Conservation (phyloP, 2,888 invertebrate species). For the Brachylomia viminalis region DNA sequence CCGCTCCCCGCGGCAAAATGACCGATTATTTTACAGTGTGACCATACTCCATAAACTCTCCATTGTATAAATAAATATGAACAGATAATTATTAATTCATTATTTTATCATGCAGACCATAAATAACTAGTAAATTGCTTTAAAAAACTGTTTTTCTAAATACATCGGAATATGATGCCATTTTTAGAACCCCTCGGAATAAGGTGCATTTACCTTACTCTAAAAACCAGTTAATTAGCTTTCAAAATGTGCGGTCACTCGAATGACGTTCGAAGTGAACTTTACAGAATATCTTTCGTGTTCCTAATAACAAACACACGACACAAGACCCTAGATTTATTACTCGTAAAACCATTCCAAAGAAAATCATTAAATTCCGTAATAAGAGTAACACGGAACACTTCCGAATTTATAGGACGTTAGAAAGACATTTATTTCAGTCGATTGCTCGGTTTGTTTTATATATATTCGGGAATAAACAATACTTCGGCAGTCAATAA, state of each 20-base stretch:
- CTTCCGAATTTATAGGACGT: slow-evolving; percentile 35
- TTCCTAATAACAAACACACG: neutral
- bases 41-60: too few relatives aligned
- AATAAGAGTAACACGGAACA: slow-evolving; percentile 25
- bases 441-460: slow-evolving; percentile 52
- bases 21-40: too few relatives aligned
- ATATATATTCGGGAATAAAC: slow-evolving; percentile 56
- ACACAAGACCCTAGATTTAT: slow-evolving; percentile 21
- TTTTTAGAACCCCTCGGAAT: too few relatives aligned
- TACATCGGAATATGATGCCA: too few relatives aligned
- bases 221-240: neutral
- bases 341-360: slow-evolving; percentile 36
- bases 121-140: too few relatives aligned
- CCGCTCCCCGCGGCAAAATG: too few relatives aligned
- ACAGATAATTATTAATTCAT: too few relatives aligned
- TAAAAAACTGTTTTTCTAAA: too few relatives aligned
- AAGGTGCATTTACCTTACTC: too few relatives aligned
- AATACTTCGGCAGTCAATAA: slow-evolving; percentile 62
- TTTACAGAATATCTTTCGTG: neutral
- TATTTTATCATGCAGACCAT: too few relatives aligned
- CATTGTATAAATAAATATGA: too few relatives aligned
- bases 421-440: slow-evolving; percentile 47
- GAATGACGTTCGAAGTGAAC: neutral
- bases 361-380: slow-evolving; percentile 35
- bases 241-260: neutral